phyloP scores from a whole-genome alignment of 2,113 vertebrate species.

The Tyrannus savana region DNA sequence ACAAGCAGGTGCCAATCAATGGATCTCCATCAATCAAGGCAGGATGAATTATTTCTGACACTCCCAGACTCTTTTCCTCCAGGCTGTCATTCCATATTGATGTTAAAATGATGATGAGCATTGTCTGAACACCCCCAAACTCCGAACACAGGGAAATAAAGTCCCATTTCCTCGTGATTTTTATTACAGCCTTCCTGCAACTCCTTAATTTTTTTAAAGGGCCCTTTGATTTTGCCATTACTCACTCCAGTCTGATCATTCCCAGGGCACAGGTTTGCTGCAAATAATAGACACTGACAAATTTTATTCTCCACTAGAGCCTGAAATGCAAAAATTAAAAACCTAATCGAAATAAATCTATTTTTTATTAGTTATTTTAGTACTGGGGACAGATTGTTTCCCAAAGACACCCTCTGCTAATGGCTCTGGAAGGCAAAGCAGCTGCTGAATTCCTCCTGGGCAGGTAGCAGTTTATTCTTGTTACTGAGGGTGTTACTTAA shows the following conservation, averaged over 20 bases:
- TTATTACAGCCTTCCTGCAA: neutral
- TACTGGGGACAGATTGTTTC: neutral
- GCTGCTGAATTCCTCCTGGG: conserved; percentile 39
- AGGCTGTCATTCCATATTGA: neutral
- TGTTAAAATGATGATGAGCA: neutral
- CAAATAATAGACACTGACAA: conserved; percentile 9
- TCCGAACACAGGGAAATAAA: neutral
- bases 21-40: neutral
- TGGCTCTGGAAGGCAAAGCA: conserved; percentile 44
- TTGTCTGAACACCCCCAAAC: neutral
- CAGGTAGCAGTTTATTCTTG: neutral
- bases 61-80: neutral
- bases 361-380: conserved; percentile 59
- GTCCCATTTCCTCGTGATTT: neutral
- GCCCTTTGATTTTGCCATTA: conserved; percentile 35
- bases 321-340: conserved; percentile 55
- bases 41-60: neutral
- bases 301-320: conserved; percentile 62
- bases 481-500: neutral
- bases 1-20: neutral
- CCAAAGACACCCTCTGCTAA: conserved; percentile 11
- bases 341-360: conserved; percentile 31
- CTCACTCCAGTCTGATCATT: neutral
- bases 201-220: conserved; percentile 4
- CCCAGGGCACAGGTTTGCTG: neutral